phyloP scores from a whole-genome alignment of 2,888 invertebrate species.

The Brachynemurus nebulosus region DNA sequence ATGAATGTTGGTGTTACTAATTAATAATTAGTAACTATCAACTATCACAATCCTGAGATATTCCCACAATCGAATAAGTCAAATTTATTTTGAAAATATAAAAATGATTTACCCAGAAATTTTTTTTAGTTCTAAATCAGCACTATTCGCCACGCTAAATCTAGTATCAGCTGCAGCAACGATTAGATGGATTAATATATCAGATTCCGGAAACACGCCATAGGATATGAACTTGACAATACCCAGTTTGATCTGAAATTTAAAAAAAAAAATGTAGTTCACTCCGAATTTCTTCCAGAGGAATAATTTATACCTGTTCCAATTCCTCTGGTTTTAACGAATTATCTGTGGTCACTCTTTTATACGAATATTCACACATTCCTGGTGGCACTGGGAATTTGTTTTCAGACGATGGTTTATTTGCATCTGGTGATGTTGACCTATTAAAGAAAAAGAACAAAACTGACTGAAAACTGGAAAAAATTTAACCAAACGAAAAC shows the following conservation, averaged over 20 bases:
- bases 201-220: conserved; percentile 60
- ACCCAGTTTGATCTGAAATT: conserved; percentile 50
- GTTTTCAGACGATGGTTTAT: conserved; percentile 18
- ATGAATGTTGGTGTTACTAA: too few relatives aligned
- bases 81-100: conserved; percentile 5
- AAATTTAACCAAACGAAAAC: conserved; percentile 12
- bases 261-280: conserved; percentile 2
- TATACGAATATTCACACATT: conserved; percentile 61
- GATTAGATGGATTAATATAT: conserved; percentile 61
- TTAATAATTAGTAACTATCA: too few relatives aligned
- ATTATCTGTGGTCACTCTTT: conserved; percentile 56
- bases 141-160: conserved; percentile 76
- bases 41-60: too few relatives aligned
- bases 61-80: neutral
- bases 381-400: conserved; percentile 53
- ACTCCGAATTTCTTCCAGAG: neutral
- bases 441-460: conserved; percentile 19
- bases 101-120: conserved; percentile 41
- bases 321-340: conserved; percentile 64
- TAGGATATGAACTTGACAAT: conserved; percentile 70
- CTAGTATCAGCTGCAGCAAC: conserved; percentile 81
- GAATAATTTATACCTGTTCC: conserved; percentile 47
- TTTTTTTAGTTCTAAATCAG: conserved; percentile 73
- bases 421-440: conserved; percentile 24
- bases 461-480: neutral